phyloP scores from a whole-genome alignment of 2,797 vertebrate genomes.

The Coendou prehensilis region DNA sequence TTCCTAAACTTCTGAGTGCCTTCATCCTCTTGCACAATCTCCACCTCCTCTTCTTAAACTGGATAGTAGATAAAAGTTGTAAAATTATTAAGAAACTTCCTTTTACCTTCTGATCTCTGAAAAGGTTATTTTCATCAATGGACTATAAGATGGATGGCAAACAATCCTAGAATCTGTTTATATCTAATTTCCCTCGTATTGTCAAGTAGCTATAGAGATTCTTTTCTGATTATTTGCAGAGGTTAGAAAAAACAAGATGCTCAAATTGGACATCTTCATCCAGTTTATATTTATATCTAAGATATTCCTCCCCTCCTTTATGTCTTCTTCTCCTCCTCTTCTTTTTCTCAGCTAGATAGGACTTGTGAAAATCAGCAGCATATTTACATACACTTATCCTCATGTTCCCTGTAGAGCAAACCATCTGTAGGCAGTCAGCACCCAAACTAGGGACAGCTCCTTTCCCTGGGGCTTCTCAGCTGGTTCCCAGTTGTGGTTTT shows the following conservation, averaged over 20 bases:
- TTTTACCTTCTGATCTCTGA: constrained; percentile 1
- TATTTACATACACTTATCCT: not conserved
- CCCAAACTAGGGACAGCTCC: constrained; percentile 82
- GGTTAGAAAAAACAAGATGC: not conserved
- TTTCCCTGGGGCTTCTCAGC: constrained; percentile 77
- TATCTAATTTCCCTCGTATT: not conserved
- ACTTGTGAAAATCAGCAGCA: not conserved
- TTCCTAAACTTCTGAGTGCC: not conserved
- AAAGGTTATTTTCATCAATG: not conserved
- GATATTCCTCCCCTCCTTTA: not conserved
- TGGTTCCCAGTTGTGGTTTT: constrained; percentile 59
- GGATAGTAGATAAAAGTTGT: not conserved
- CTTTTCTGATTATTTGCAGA: not conserved
- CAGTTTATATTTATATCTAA: constrained; percentile 19
- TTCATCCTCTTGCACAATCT: not conserved
- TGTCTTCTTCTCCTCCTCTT: not conserved
- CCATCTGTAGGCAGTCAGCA: constrained; percentile 77
- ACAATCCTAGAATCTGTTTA: not conserved
- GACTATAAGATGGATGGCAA: not conserved
- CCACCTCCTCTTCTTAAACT: not conserved
- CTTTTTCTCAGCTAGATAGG: not conserved
- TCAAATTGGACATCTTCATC: constrained; percentile 21
- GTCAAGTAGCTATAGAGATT: not conserved
- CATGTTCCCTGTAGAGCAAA: constrained; percentile 36
- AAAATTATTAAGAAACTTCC: not conserved